Conservation (phyloP, 1,140 invertebrate species). For the Lasioglossum albipes region DNA sequence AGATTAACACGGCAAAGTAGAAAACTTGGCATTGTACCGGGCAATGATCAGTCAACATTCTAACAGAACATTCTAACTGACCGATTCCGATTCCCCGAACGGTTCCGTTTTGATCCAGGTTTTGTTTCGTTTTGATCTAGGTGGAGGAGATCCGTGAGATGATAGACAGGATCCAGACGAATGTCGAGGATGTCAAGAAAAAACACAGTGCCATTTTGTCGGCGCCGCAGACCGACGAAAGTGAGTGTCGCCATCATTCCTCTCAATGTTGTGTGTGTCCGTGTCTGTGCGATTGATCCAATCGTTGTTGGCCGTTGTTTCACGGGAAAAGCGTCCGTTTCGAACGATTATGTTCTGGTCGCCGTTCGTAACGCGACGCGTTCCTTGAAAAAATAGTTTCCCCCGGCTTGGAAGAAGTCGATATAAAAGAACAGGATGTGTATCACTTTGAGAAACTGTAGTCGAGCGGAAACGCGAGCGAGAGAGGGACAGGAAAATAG, state of each 20-base stretch:
- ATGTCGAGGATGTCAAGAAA: slow-evolving; percentile 99
- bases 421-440: no score
- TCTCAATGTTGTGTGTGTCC: not conserved
- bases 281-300: not conserved
- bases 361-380: slow-evolving; percentile 21
- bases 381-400: not conserved
- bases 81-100: no score
- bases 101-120: no score
- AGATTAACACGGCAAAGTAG: no score
- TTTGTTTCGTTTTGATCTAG: slow-evolving; percentile 74
- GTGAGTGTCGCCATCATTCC: slow-evolving; percentile 83
- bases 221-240: slow-evolving; percentile 99
- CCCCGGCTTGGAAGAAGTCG: no score
- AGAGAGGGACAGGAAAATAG: no score
- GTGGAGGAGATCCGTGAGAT: slow-evolving; percentile 99
- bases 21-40: no score
- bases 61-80: no score
- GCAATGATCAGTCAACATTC: no score
- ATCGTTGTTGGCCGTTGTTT: not conserved
- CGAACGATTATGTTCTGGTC: slow-evolving; percentile 16
- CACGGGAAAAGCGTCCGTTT: slow-evolving; percentile 8
- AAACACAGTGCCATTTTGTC: slow-evolving; percentile 99
- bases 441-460: no score
- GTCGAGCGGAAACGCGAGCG: no score
- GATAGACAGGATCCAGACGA: slow-evolving; percentile 99